Conservation (phyloP, 2,888 invertebrate genomes). For the Stegana nigrithorax region DNA sequence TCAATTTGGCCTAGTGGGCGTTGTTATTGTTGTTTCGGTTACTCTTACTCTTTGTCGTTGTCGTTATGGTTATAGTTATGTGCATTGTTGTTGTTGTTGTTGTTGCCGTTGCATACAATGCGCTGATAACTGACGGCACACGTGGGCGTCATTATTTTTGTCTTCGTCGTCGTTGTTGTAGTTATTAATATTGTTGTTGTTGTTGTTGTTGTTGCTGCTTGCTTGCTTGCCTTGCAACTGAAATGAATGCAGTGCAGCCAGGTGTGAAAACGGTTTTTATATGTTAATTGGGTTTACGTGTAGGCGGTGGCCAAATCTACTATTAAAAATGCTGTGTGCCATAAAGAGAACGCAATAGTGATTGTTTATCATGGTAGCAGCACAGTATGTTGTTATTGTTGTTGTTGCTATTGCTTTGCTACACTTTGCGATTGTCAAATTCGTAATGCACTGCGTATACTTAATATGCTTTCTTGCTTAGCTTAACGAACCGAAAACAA, state of each 20-base stretch:
- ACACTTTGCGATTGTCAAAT: slow-evolving; percentile 13
- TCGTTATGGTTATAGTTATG: too few species aligned
- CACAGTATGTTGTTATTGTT: too few species aligned
- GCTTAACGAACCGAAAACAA: too few species aligned
- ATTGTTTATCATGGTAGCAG: too few species aligned
- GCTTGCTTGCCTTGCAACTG: neutral
- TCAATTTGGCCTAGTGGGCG: slow-evolving; percentile 1
- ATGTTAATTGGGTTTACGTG: slow-evolving; percentile 16
- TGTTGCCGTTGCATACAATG: slow-evolving; percentile 28
- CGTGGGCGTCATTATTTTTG: slow-evolving; percentile 31
- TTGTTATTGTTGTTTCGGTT: too few species aligned
- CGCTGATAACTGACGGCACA: slow-evolving; percentile 19
- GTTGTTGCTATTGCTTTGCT: neutral
- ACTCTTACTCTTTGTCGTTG: too few species aligned
- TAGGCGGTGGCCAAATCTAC: too few species aligned
- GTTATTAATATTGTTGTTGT: too few species aligned
- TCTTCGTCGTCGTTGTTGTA: too few species aligned
- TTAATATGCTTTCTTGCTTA: too few species aligned
- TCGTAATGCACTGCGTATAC: slow-evolving; percentile 39
- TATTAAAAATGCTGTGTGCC: too few species aligned
- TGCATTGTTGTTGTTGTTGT: slow-evolving; percentile 21
- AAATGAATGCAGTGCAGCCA: slow-evolving; percentile 36
- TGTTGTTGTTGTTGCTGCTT: slow-evolving; percentile 19
- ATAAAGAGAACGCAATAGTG: too few species aligned
- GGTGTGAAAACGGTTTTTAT: slow-evolving; percentile 49